Evolutionary conservation across 2,113 vertebrate species (phyloP).

Genomic region (Equus przewalskii): DNA sequence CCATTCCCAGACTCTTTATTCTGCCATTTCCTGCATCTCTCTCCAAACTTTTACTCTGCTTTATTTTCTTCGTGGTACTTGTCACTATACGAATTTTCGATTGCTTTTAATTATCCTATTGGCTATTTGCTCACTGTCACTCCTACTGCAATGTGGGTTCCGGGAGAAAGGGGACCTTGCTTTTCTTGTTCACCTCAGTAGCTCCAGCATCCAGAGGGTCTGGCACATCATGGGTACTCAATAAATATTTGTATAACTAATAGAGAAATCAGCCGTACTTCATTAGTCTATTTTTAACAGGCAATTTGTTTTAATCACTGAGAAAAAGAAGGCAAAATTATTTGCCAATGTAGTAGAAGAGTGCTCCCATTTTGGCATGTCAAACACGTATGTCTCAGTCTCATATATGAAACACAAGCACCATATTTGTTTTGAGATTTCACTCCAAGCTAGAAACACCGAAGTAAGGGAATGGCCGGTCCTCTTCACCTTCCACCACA

Average conservation of each 20-base stretch:
- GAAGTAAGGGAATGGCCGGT: rapidly evolving
- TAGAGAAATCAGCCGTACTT: neutral
- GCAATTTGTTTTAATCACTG: neutral
- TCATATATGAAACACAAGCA: neutral
- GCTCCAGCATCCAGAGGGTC: neutral
- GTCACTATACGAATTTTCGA: neutral
- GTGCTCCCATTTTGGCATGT: neutral
- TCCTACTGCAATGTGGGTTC: too few species aligned
- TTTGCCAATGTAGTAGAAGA: neutral
- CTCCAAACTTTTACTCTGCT: too few species aligned
- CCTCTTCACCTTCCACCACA: neutral
- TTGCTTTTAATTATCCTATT: neutral
- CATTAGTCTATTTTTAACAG: neutral
- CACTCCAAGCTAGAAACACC: neutral
- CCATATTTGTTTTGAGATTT: neutral
- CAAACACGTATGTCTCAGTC: neutral
- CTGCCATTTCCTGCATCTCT: rapidly evolving
- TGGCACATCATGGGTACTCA: too few species aligned
- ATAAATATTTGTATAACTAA: neutral
- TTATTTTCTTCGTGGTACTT: too few species aligned
- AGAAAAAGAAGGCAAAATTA: slow-evolving; percentile 28
- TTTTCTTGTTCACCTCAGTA: neutral
- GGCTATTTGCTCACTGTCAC: neutral
- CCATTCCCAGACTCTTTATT: rapidly evolving
- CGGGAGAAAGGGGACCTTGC: neutral